Percentiles rank a stretch among this genome's conserved stretches.
phyloP scores from a whole-genome alignment of 2,888 invertebrate species.

The Athalia rosae region DNA sequence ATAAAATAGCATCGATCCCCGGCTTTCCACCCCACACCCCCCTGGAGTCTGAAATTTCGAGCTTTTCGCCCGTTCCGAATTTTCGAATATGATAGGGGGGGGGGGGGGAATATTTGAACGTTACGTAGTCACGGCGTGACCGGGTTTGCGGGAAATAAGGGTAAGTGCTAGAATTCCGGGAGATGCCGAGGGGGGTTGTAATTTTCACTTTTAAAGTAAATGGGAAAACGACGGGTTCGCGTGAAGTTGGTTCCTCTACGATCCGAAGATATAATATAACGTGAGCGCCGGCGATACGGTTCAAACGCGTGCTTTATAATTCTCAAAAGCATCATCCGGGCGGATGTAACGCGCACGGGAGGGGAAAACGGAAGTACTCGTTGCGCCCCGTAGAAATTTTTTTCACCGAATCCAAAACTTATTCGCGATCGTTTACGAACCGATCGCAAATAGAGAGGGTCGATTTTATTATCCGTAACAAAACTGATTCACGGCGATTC shows the following conservation, averaged over 20 bases:
- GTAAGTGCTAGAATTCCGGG: not conserved
- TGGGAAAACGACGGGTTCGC: conserved; percentile 29
- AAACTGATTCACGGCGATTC: conserved; percentile 25
- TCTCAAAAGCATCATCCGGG: conserved; percentile 7
- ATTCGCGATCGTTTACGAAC: conserved; percentile 2
- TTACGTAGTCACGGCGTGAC: not conserved
- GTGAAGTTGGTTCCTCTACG: not conserved
- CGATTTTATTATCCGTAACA: conserved; percentile 3
- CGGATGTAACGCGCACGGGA: not conserved
- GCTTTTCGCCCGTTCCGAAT: not conserved
- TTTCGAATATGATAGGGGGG: not conserved
- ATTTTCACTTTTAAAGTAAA: conserved; percentile 10
- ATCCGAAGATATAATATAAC: conserved; percentile 20
- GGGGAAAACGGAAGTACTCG: not conserved
- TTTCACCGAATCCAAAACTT: too few species aligned
- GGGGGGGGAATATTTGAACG: not conserved
- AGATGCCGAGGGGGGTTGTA: not conserved
- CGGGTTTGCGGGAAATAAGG: not conserved
- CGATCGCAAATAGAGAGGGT: not conserved
- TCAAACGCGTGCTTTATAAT: not conserved
- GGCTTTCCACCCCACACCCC: not conserved
- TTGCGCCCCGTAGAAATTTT: too few species aligned
- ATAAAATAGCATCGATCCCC: not conserved
- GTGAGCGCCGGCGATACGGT: conserved; percentile 26
- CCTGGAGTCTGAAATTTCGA: not conserved